Conservation (phyloP, 2,888 invertebrate species). For the Ptilodon capucinus region DNA sequence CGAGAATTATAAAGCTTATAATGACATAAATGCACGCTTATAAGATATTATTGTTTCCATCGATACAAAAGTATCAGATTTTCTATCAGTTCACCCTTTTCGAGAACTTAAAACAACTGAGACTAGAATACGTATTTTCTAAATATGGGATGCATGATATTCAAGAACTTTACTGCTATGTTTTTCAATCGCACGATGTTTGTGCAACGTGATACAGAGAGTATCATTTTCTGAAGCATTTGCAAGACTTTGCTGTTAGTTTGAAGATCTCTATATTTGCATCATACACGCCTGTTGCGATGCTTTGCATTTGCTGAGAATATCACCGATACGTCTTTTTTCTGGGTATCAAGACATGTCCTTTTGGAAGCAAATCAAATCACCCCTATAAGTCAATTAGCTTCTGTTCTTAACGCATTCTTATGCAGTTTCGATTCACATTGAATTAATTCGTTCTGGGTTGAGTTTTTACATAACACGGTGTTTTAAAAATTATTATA, state of each 20-base stretch:
- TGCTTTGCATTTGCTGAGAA: conserved; percentile 77
- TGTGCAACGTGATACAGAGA: conserved; percentile 48
- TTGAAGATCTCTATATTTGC: conserved; percentile 48
- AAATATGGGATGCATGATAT: conserved; percentile 47
- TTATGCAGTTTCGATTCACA: conserved; percentile 27
- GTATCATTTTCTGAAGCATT: conserved; percentile 36
- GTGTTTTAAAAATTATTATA: conserved; percentile 34
- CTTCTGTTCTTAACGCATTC: conserved; percentile 22
- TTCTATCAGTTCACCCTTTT: background rate
- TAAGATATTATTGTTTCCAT: background rate
- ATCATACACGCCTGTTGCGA: conserved; percentile 77
- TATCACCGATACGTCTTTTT: conserved; percentile 50
- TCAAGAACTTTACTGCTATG: conserved; percentile 41
- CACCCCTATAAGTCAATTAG: conserved; percentile 10
- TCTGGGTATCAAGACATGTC: conserved; percentile 23
- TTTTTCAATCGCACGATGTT: conserved; percentile 59
- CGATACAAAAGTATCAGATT: conserved; percentile 2
- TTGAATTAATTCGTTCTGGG: conserved; percentile 28
- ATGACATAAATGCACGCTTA: background rate
- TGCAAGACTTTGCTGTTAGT: conserved; percentile 56
- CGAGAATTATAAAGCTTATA: background rate
- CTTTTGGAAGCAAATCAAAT: conserved; percentile 25
- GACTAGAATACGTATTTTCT: background rate
- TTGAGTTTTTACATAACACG: conserved; percentile 46
- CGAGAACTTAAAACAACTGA: background rate